These are phyloP conservation scores for Pseudochaenichthys georgianus DNA, from an alignment of 2,797 vertebrate species.

Conservation along the genomic window DNA sequence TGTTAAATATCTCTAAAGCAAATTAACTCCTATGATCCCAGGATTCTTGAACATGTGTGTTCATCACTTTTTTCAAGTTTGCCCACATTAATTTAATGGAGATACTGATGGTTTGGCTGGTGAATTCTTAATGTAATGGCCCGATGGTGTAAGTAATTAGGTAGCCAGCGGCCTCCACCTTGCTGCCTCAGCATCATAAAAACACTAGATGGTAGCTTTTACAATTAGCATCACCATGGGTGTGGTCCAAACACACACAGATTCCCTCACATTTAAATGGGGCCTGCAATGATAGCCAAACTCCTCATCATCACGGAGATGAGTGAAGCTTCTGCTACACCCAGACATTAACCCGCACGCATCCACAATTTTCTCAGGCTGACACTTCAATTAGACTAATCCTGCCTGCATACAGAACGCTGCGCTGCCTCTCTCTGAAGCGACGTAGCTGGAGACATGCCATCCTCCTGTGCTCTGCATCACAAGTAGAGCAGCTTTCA, in stretches of 20 bases:
- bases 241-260: conserved; percentile 8
- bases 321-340: conserved; percentile 71
- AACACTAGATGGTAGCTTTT: conserved; percentile 60
- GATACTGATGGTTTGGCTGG: conserved; percentile 61
- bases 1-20: too few species aligned
- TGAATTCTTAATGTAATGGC: conserved; percentile 57
- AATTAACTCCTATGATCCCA: too few species aligned
- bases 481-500: conserved; percentile 62
- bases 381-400: conserved; percentile 86
- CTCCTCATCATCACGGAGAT: conserved; percentile 69
- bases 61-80: conserved; percentile 48
- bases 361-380: conserved; percentile 83
- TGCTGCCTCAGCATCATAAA: conserved; percentile 71
- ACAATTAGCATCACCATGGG: conserved; percentile 54
- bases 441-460: conserved; percentile 68
- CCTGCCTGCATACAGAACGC: conserved; percentile 76
- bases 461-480: conserved; percentile 73
- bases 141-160: conserved; percentile 62
- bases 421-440: conserved; percentile 62
- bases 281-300: conserved; percentile 62
- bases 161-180: conserved; percentile 57
- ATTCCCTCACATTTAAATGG: conserved; percentile 39
- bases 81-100: conserved; percentile 52
- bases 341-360: conserved; percentile 76
- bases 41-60: background rate